Percentiles rank a stretch among this genome's conserved stretches.
These are phyloP conservation scores for Oligia latruncula DNA, from an alignment of 2,888 invertebrate genomes.

Conservation along the genomic window DNA sequence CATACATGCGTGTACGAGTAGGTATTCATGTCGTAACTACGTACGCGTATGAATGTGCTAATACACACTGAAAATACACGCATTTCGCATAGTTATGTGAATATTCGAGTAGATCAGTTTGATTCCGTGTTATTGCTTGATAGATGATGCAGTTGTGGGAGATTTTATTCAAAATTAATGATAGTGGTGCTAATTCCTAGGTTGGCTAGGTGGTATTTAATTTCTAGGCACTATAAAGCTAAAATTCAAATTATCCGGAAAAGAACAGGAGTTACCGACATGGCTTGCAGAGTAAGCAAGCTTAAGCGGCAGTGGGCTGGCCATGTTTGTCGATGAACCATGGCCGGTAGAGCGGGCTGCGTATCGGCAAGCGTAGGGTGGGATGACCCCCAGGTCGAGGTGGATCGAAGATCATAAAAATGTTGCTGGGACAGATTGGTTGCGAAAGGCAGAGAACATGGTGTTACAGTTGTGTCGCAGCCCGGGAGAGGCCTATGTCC, in stretches of 20 bases:
- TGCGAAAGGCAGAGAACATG: too few species aligned
- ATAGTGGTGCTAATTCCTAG: not conserved
- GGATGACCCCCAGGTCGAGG: too few species aligned
- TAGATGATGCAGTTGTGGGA: not conserved
- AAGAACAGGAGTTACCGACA: not conserved
- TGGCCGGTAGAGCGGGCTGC: not conserved
- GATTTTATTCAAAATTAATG: not conserved
- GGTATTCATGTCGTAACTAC: not conserved
- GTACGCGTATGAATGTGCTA: slow-evolving; percentile 43
- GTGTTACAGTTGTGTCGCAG: not conserved
- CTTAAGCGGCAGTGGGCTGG: not conserved
- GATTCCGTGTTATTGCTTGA: not conserved
- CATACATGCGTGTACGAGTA: slow-evolving; percentile 7
- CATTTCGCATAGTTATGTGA: slow-evolving; percentile 45
- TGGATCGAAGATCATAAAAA: not conserved
- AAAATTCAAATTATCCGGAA: not conserved
- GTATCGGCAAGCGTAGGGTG: not conserved
- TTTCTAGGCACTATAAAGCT: not conserved
- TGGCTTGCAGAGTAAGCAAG: not conserved
- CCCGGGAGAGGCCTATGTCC: too few species aligned
- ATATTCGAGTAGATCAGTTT: slow-evolving; percentile 39
- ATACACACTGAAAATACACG: slow-evolving; percentile 39
- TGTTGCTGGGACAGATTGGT: not conserved
- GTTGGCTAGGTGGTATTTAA: not conserved
- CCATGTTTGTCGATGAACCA: not conserved